These are phyloP conservation scores for Seladonia tumulorum DNA, from an alignment of 2,888 invertebrate species.

Conservation along the genomic window DNA sequence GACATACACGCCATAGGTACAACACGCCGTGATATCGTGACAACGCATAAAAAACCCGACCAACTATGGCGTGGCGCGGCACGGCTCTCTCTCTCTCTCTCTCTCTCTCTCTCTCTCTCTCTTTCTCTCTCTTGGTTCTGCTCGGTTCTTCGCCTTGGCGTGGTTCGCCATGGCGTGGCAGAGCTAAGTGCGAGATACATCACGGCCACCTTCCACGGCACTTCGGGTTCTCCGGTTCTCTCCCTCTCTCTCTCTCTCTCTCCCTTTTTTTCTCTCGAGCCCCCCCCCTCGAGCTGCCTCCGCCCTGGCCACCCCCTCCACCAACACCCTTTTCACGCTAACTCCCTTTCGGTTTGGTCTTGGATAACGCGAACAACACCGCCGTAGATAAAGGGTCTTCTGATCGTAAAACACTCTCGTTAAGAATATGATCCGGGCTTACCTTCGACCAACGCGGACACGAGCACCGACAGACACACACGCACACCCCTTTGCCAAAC, in stretches of 20 bases:
- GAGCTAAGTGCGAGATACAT: constrained; percentile 83
- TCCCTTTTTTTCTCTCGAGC: constrained; percentile 10
- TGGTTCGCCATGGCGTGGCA: constrained; percentile 72
- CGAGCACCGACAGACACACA: constrained; percentile 42
- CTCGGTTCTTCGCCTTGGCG: constrained; percentile 50
- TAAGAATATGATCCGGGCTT: constrained; percentile 84
- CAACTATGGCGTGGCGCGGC: constrained; percentile 67
- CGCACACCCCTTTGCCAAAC: neutral
- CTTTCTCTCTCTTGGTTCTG: constrained; percentile 4
- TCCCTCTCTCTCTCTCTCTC: constrained; percentile 35
- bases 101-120: constrained; percentile 51
- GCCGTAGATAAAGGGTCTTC: constrained; percentile 82
- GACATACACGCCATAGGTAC: constrained; percentile 68
- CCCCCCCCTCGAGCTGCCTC: constrained; percentile 14
- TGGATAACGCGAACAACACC: constrained; percentile 82
- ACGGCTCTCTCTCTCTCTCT: constrained; percentile 57
- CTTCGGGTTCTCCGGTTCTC: constrained; percentile 61
- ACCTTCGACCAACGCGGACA: constrained; percentile 76
- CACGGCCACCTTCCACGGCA: constrained; percentile 74
- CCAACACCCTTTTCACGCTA: constrained; percentile 46
- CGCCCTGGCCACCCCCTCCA: constrained; percentile 25
- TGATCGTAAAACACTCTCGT: constrained; percentile 83
- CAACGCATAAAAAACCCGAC: constrained; percentile 65
- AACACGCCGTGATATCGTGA: constrained; percentile 68
- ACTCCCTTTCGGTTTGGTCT: constrained; percentile 72